Base-by-base conservation (phyloP, 2,797 vertebrate species). In the Acipenser oxyrinchus region DNA sequence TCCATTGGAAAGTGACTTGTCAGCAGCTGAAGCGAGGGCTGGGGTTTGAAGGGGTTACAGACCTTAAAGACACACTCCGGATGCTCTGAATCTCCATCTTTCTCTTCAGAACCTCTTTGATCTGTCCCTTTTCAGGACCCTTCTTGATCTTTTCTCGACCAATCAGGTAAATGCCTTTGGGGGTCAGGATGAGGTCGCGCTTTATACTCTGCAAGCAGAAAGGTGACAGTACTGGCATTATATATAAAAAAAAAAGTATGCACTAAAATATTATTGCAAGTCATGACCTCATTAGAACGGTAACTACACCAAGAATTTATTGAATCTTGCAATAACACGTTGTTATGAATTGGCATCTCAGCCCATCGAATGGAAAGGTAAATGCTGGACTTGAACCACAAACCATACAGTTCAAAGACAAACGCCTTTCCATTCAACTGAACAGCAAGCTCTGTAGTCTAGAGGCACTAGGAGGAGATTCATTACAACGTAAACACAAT, bases 91-190 rank as follows among this genome's bases (percentile, higher is more conserved):
- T 90, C 68, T 99, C 97, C 73, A 97, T 64, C 70, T 94, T 96
- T 73, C 95, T 91, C 78, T 99, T 99, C 65, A 99, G 82, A 48
- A 97, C 90, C 74, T 99, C 96, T 69, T 90, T 92, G 77, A 99
- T 95, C 71, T 92, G 90, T 1, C 97, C 97, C 74, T 98, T 99
- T 78, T 98, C 96, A 0, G 95, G 92, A 5, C 97, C 97, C 71
- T 96, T 98, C 81, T 97, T 98, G 70, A 97, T 88, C 70, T 98
- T 97, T 81, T 98, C 96, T 59, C 93, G 84, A 18, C 97, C 97
- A 10, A 99, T 95, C 80, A 99, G 75, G 74, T 98, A 99, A 80
- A 99, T 89, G 55, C 81, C 89, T 69, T 94, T 98, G 0, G 95
- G 91, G 0, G 94, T 94, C 78, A 96, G 85, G 83, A 99, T 96